Base-by-base conservation (phyloP, 35 echinoderm and acorn worm genomes). In the Patiria miniata region DNA sequence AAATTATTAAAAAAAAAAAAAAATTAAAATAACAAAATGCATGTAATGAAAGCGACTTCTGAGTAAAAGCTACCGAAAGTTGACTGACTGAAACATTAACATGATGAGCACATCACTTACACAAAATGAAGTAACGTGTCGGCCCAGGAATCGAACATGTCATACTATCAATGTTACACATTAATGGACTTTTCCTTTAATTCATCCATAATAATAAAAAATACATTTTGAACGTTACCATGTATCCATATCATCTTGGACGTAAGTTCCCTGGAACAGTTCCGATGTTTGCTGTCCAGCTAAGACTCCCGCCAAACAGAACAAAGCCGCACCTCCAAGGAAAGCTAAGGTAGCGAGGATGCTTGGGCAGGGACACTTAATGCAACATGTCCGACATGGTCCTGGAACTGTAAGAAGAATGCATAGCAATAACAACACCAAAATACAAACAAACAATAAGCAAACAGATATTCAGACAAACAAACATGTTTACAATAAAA, bases 301-400 rank as follows among this genome's bases (percentile, higher is more conserved):
- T 28, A 91, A 33, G 32, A 91, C 81, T 34, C 79, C 83, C 1
- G 83, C 83, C 15, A 86, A 32, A 39, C 88, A 87, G 81, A 95
- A 95, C 23, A 44, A 77, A 47, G 82, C 84, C 7, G 89, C 83
- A 1, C 83, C 90, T 16, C 51, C 40, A 1, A 97, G 36, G 78
- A 90, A 93, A 36, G 80, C 78, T 36, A 92, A 39, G 1, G 87
- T 86, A 7, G 86, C 38, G 36, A 92, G 34, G 56, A 97, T 78
- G 78, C 87, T 93, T 22, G 94, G 94, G 21, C 77, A 78, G 22
- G 94, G 90, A 42, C 86, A 90, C 59, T 90, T 61, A n/a, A 97
- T 39, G 79, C 94, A 97, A 47, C 86, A 92, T 34, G 94, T 97
- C 78, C 89, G 89, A 40, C 86, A 93, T 39, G 90, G 86, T 23